Base-by-base conservation (phyloP, 2,113 vertebrate genomes). In the Alosa alosa region DNA sequence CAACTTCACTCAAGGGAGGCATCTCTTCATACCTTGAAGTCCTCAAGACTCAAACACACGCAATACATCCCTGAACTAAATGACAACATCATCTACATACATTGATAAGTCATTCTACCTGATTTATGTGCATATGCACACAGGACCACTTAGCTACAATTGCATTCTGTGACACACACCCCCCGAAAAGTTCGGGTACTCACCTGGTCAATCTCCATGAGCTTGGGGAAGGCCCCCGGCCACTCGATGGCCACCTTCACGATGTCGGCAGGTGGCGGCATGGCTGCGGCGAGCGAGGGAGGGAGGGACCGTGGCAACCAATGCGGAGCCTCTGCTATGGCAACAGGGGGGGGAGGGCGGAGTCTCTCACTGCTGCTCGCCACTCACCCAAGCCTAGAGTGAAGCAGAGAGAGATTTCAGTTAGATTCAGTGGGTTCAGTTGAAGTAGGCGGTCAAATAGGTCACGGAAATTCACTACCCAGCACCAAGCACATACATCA, bases 151-250 rank as follows among this genome's bases (percentile, higher is more conserved):
- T 13, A 6, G 11, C 6, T 6, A 60, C 55, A 22, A 44, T 44
- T 4, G 41, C 41, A 44, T 44, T 44, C 41, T 44, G n/a, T n/a
- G n/a, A n/a, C n/a, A n/a, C n/a, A n/a, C n/a, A n/a, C n/a, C n/a
- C n/a, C n/a, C n/a, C n/a, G n/a, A n/a, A n/a, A n/a, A n/a, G n/a
- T n/a, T 7, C 9, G 64, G n/a, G 9, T 31, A 86, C 96, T 92
- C 90, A 99, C 98, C 96, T 99, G 98, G 92, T 99, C 98, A 82
- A 99, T 98, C 94, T 99, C 98, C 97, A 99, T 99, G 89, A 99
- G 96, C 81, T 97, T 98, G 86, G 98, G 97, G 92, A 96, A 99
- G 87, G 97, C 97, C 55, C 97, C 97, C 0, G 98, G 98, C 97
- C 98, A 99, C 90, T 99, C 96, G 31, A 99, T 99, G 89, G 98